Base-by-base conservation (phyloP, 2,113 vertebrate species). In the Romanogobio albipinnatus region DNA sequence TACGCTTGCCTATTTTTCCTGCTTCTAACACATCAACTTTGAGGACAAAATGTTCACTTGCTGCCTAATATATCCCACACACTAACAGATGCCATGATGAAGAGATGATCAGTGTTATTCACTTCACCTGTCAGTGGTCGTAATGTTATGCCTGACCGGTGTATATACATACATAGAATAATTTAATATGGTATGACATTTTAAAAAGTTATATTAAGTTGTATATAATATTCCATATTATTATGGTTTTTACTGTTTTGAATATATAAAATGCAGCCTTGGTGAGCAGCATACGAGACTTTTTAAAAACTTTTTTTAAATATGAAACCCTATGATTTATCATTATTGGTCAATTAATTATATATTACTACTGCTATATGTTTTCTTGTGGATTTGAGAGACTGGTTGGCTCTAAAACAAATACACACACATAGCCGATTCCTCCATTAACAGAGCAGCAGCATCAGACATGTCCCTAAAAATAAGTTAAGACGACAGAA, bases 401-500 rank as follows among this genome's bases (percentile, higher is more conserved):
- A 68, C 15, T 19, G 64, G 19, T 19, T 0, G 7, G 14, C 29
- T 66, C 64, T 19, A 19, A 66, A 9, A 66, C 45, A 51, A 14
- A 75, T 8, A 51, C 24, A 75, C 24, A 75, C 64, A 75, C 47
- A 49, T 26, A 49, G 49, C 22, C 24, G 29, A 71, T n/a, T 70
- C 68, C 47, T 82, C 29, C 43, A 45, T 81, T 59, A 84, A 51
- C 82, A 81, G 49, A 87, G 51, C 29, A 82, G 62, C 62, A 87
- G 14, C 84, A 75, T 58, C 43, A 83, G 77, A 66, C 22, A 45
- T 47, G 64, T 82, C 56, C 68, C 84, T 83, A 47, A 85, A 58
- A 77, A 66, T 43, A 73, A 78, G 29, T 36, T 70, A 70, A 70
- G 58, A 66, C 33, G 47, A 81, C 79, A 79, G 76, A 83, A 43